phyloP scores from a whole-genome alignment of 2,888 invertebrate genomes.

The Leuctra nigra region DNA sequence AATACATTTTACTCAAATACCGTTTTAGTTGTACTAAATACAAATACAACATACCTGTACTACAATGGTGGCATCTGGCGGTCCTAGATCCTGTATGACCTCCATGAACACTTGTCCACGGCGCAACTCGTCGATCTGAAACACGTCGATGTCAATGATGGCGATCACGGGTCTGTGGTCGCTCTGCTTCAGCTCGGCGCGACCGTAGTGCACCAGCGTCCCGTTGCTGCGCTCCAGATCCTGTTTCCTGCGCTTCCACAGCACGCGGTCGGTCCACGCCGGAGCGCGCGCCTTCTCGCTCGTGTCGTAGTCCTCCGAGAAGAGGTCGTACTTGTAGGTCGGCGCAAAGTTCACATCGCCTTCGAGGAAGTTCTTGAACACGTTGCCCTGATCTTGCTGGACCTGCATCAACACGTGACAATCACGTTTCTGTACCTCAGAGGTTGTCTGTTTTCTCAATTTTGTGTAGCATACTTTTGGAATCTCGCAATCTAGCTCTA shows the following conservation, averaged over 20 bases:
- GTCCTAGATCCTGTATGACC: conserved; percentile 81
- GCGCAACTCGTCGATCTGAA: conserved; percentile 68
- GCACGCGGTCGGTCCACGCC: conserved; percentile 97
- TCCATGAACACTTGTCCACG: conserved; percentile 76
- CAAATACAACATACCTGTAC: conserved; percentile 56
- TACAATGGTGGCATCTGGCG: conserved; percentile 90
- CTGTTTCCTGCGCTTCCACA: conserved; percentile 81
- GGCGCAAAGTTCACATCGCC: conserved; percentile 89
- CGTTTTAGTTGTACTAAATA: too few relatives aligned
- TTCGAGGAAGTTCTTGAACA: conserved; percentile 90
- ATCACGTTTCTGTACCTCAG: too few relatives aligned
- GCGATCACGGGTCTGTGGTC: conserved; percentile 96
- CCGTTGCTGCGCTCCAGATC: conserved; percentile 63
- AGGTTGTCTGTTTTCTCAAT: too few relatives aligned
- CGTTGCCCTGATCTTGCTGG: conserved; percentile 71
- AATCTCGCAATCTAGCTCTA: too few relatives aligned
- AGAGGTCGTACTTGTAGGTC: conserved; percentile 97
- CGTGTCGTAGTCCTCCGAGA: conserved; percentile 98
- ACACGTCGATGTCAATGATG: conserved; percentile 80
- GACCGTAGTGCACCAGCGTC: conserved; percentile 78
- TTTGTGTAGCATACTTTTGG: too few relatives aligned
- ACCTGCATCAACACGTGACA: conserved; percentile 48
- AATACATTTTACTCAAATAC: too few relatives aligned
- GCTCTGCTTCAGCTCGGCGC: conserved; percentile 93
- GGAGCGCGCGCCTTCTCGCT: conserved; percentile 96